Base-by-base conservation (phyloP, 1,140 invertebrate species). In the Protaetia brevitarsis region DNA sequence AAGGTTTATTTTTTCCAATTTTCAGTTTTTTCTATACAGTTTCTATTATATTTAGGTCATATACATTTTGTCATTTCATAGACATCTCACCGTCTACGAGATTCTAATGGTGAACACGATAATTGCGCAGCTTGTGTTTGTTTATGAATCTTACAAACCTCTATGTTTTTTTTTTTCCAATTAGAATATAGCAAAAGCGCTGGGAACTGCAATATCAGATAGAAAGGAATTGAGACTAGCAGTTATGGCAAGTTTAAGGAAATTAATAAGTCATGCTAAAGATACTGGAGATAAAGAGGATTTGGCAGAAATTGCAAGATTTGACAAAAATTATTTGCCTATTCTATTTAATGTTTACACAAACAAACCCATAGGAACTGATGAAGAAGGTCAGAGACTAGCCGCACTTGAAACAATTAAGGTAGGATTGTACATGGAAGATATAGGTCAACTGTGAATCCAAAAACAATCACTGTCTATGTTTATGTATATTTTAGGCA, bases 301-400 rank as follows among this genome's bases (percentile, higher is more conserved):
- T 67, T 79, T 83, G 23, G 64, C 71, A 0, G 85, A 86, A 65
- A 76, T 89, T 66, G 78, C 81, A 0, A 81, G 84, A 66, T 97
- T 89, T 79, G 89, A 93, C 4, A 96, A 96, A 79, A 98, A 98
- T 76, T 98, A 91, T 80, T 72, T 98, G 16, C 95, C 95, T 0
- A 88, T 96, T 21, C 81, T 98, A 4, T 91, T 97, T 68, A 96
- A 96, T 79, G 80, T 97, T 56, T 98, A 96, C 75, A 90, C 92
- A 4, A 87, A 87, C 1, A 90, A 89, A 66, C 84, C 86, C 1
- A 84, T 80, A 21, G 86, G 86, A 0, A 86, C 86, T 7, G 85
- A 88, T 34, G 90, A 90, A 73, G 86, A 90, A 72, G 88, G 89
- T n/a, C 86, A 89, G 57, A 82, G 91, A 63, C 80, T 90, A 58